Conservation (phyloP, 53 echinoderm and acorn worm species). For the Henricia sp. region DNA sequence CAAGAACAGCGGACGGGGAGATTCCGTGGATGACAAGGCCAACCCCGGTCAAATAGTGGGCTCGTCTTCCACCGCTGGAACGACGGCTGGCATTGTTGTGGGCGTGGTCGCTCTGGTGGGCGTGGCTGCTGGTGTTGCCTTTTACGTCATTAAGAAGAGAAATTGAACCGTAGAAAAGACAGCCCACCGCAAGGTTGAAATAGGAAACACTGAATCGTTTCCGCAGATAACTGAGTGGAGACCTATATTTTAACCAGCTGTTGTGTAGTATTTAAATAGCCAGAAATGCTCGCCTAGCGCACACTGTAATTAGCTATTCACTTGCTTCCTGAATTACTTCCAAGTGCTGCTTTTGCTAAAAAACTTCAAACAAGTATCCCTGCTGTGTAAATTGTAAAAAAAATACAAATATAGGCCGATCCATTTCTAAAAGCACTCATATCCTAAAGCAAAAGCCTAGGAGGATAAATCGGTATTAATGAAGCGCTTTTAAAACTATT, state of each 20-base stretch:
- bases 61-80: not conserved
- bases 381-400: too few relatives aligned
- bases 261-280: slow-evolving; percentile 18
- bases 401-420: too few relatives aligned
- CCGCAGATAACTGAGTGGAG: slow-evolving; percentile 36
- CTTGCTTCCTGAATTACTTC: too few relatives aligned
- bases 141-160: slow-evolving; percentile 51
- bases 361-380: too few relatives aligned
- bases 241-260: slow-evolving; percentile 58
- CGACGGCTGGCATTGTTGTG: slow-evolving; percentile 35
- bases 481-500: too few relatives aligned
- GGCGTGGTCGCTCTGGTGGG: slow-evolving; percentile 55
- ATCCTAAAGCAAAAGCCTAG: too few relatives aligned
- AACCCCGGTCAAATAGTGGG: slow-evolving; percentile 48
- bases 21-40: not conserved
- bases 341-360: not conserved
- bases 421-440: too few relatives aligned
- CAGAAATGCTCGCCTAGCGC: not conserved
- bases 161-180: slow-evolving; percentile 23
- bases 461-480: too few relatives aligned
- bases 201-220: not conserved
- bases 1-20: slow-evolving; percentile 10
- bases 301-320: not conserved
- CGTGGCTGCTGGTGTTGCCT: slow-evolving; percentile 35
- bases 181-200: not conserved